Evolutionary conservation across 2,113 vertebrate genomes (phyloP).

Genomic region (Bos indicus): DNA sequence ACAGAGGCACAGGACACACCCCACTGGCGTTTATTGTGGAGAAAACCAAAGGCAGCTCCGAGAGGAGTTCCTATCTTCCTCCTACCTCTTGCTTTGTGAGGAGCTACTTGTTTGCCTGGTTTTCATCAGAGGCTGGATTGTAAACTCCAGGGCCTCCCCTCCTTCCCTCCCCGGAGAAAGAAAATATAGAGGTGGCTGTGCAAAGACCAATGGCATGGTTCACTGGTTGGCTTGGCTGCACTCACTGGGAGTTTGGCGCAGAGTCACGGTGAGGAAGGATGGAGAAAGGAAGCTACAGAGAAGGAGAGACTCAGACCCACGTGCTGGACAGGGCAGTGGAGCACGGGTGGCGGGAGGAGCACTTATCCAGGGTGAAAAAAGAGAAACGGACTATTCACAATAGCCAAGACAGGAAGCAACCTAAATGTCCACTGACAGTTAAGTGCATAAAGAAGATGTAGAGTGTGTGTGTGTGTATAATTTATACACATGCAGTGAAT

Average conservation of each 20-base stretch:
- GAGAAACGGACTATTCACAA: not conserved
- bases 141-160: not conserved
- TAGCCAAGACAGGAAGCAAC: not conserved
- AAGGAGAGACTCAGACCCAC: not conserved
- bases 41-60: not conserved
- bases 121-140: no score
- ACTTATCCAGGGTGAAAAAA: not conserved
- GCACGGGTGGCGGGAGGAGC: not conserved
- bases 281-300: not conserved
- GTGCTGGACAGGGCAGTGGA: rapidly evolving
- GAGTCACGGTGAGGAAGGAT: not conserved
- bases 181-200: not conserved
- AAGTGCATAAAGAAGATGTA: not conserved
- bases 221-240: not conserved
- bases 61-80: not conserved
- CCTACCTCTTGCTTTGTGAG: not conserved
- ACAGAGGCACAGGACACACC: not conserved
- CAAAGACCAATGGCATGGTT: not conserved
- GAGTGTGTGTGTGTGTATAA: not conserved
- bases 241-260: not conserved
- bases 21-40: not conserved
- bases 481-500: not conserved
- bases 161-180: not conserved
- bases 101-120: not conserved
- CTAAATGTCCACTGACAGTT: no score